A percentile compares a stretch with the other conserved stretches of the same genome.
These are phyloP conservation scores for Heteromyza rotundicornis DNA, from an alignment of 2,888 invertebrate genomes.

Conservation along the genomic window DNA sequence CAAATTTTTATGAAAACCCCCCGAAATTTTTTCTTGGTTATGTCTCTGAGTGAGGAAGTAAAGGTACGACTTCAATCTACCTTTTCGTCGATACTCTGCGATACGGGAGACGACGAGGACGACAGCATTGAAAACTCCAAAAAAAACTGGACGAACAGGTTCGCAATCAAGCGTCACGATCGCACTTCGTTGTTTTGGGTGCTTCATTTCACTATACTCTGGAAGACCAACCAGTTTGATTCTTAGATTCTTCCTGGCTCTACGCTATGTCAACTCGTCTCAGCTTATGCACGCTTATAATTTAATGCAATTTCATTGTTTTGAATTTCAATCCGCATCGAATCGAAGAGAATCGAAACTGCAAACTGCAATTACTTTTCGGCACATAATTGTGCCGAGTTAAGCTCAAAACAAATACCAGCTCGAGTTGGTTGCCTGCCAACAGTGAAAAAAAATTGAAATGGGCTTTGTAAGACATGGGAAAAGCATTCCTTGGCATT, in stretches of 20 bases:
- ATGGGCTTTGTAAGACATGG: too few species aligned
- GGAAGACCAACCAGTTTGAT: background rate
- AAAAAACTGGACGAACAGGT: constrained; percentile 3
- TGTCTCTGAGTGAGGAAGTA: too few species aligned
- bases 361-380: constrained; percentile 6
- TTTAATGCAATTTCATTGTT: constrained; percentile 7
- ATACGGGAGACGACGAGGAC: too few species aligned
- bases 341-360: background rate
- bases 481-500: too few species aligned
- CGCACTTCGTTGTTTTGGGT: background rate
- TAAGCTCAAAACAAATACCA: background rate
- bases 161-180: constrained; percentile 7
- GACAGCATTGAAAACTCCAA: background rate
- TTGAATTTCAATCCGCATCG: background rate
- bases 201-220: background rate
- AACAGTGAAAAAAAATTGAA: too few species aligned
- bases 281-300: background rate
- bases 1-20: too few species aligned
- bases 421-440: background rate
- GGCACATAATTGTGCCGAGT: constrained; percentile 5
- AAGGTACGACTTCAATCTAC: too few species aligned
- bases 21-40: too few species aligned
- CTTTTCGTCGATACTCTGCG: too few species aligned
- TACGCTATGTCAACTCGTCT: background rate
- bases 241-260: background rate